Evolutionary conservation across 2,888 invertebrate species (phyloP), one percentile per base, ranked within the genome.

Genomic region (Lobophora halterata): DNA sequence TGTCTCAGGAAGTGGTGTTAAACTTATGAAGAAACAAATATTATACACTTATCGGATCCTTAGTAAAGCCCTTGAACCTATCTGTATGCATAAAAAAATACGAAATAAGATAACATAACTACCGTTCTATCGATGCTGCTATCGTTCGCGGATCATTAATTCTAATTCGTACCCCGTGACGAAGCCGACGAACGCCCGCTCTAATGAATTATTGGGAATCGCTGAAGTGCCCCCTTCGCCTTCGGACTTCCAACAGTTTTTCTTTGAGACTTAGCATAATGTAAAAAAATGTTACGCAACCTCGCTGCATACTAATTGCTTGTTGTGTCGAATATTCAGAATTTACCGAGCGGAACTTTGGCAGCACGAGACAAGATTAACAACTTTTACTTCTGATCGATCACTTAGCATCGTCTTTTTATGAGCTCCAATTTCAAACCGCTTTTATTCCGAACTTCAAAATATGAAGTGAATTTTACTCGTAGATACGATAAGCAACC

Each of bases 151-250:
- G 80, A 82, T 86, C 87, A 87, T 87, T 85, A 86, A 87, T 86
- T 86, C 86, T 86, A 87, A 87, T 87, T 87, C 83, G 79, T 73
- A 71, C 73, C 77, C 78, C 78, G 80, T 77, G 83, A 81, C 76
- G 77, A n/a, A n/a, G n/a, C n/a, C n/a, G n/a, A n/a, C n/a, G n/a
- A n/a, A 66, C 79, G 77, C 70, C 66, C 65, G 72, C 77, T 76
- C 70, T 87, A 86, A 87, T 87, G 86, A 86, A 85, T 86, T 85
- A 87, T 86, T 81, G 86, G 83, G 79, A 80, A 85, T 83, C 79
- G 80, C 71, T 68, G 68, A 69, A 78, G 74, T 69, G 58, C 64
- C 65, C 63, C 69, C 75, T 58, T 58, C 65, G 56, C 69, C 72
- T 64, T 55, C 63, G 67, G 65, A 75, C 75, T 71, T 77, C 64